A percentile compares a stretch with the other conserved stretches of the same genome.
Evolutionary conservation across 1,140 invertebrate genomes (phyloP).

Genomic region (Stratiolaelaps scimitus): DNA sequence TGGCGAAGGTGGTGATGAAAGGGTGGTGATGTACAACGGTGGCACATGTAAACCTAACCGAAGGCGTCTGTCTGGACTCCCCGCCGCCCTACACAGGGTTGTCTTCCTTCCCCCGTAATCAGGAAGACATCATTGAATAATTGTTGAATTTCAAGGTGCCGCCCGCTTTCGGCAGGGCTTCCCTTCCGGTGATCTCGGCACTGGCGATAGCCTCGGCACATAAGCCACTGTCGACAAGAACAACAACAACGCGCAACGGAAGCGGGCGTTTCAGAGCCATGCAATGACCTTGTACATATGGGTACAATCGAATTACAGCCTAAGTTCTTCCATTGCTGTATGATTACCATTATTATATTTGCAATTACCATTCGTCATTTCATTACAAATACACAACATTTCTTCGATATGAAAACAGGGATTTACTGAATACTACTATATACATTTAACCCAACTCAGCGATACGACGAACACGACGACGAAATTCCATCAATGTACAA

Average conservation of each 20-base stretch:
- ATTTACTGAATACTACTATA: background rate
- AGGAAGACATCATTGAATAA: background rate
- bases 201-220: background rate
- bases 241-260: background rate
- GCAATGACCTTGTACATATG: constrained; percentile 28
- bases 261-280: background rate
- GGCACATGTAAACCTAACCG: background rate
- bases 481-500: background rate
- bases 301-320: constrained; percentile 12
- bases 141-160: constrained; percentile 3
- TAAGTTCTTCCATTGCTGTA: constrained; percentile 20
- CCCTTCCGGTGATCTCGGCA: constrained; percentile 23
- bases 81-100: background rate
- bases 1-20: background rate
- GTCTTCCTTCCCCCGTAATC: background rate
- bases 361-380: background rate
- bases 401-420: background rate
- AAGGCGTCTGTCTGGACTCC: background rate
- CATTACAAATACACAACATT: background rate
- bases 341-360: background rate
- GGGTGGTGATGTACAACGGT: background rate
- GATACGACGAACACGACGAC: background rate
- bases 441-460: background rate
- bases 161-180: background rate
- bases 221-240: constrained; percentile 13